phyloP scores from a whole-genome alignment of 2,888 invertebrate genomes.

The Amiota mariae region DNA sequence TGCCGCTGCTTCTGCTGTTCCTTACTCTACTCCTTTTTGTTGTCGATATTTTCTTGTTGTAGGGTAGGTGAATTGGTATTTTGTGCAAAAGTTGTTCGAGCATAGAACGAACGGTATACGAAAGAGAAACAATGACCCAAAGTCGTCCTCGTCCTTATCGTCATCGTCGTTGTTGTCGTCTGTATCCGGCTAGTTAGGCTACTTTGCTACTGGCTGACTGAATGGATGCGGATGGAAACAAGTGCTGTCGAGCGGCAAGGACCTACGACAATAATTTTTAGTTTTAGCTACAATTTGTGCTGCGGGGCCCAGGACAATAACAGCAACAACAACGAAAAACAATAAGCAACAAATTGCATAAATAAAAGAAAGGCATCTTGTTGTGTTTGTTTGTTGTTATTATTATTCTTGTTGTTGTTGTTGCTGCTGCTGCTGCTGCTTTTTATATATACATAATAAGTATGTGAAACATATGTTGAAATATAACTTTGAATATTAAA shows the following conservation, averaged over 20 bases:
- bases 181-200: conserved; percentile 37
- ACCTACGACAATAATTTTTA: conserved; percentile 62
- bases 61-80: neutral
- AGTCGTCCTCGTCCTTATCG: conserved; percentile 15
- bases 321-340: too few species aligned
- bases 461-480: conserved; percentile 10
- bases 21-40: too few species aligned
- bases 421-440: too few species aligned
- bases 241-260: conserved; percentile 46
- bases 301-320: neutral
- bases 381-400: neutral
- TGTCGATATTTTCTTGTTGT: too few species aligned
- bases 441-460: neutral
- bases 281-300: neutral
- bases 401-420: too few species aligned
- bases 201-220: conserved; percentile 33
- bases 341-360: conserved; percentile 5
- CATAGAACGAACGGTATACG: too few species aligned
- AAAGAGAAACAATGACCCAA: conserved; percentile 17
- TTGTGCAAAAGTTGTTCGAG: neutral
- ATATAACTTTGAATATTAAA: conserved; percentile 19
- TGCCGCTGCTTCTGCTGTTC: too few species aligned
- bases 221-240: neutral
- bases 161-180: conserved; percentile 42
- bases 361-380: conserved; percentile 19